Percentiles rank a stretch among this genome's conserved stretches.
These are phyloP conservation scores for Diaphora mendica DNA, from an alignment of 2,888 invertebrate genomes.

Conservation along the genomic window DNA sequence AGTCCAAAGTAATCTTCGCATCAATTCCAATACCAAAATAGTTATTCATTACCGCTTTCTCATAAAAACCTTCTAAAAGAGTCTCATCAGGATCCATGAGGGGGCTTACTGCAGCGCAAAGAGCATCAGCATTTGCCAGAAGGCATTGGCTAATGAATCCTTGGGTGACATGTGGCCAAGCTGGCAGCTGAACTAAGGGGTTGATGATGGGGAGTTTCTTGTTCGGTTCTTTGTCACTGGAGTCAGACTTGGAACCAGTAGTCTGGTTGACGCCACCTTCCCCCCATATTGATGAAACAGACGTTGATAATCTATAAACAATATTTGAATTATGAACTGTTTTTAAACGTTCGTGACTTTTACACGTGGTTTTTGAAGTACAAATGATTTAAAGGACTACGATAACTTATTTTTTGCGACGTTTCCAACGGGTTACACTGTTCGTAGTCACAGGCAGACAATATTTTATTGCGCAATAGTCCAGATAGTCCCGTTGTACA, in stretches of 20 bases:
- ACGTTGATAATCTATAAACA: constrained; percentile 77
- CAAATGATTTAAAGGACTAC: no score
- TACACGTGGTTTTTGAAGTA: no score
- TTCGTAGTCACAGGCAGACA: no score
- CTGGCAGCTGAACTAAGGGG: constrained; percentile 94
- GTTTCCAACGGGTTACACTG: no score
- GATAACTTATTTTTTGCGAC: no score
- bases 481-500: no score
- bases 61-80: constrained; percentile 94
- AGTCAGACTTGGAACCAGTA: constrained; percentile 74
- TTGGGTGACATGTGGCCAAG: constrained; percentile 93
- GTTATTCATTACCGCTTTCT: constrained; percentile 99
- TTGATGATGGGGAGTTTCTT: constrained; percentile 95
- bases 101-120: constrained; percentile 98
- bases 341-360: no score
- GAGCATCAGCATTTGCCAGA: constrained; percentile 97
- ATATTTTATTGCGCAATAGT: no score
- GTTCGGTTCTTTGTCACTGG: constrained; percentile 81
- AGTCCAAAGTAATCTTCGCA: constrained; percentile 98
- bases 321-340: not conserved
- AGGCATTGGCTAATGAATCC: constrained; percentile 98
- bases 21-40: constrained; percentile 99
- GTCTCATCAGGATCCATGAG: constrained; percentile 97
- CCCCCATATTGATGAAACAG: constrained; percentile 85
- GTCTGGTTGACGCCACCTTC: constrained; percentile 68